Evolutionary conservation across 2,797 vertebrate genomes (phyloP).

Genomic region (Adelosebastes latens): DNA sequence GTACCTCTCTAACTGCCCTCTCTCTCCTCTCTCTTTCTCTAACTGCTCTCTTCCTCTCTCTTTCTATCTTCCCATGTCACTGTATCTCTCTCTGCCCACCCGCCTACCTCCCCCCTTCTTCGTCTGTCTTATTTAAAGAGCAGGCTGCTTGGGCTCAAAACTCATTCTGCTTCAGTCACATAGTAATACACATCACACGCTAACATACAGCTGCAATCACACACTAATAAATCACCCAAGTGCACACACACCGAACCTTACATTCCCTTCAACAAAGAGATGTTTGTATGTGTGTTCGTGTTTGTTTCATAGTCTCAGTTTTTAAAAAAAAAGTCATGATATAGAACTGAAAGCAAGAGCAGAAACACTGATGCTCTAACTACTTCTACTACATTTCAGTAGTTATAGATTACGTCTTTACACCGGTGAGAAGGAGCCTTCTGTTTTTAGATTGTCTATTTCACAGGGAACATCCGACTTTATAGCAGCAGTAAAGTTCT

Average conservation of each 20-base stretch:
- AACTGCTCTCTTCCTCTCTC: constrained; percentile 1
- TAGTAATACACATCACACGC: constrained; percentile 55
- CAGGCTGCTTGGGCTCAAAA: constrained; percentile 64
- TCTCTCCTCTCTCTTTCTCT: constrained; percentile 21
- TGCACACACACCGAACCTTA: not conserved
- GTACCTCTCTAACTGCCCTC: not conserved
- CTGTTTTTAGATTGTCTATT: constrained; percentile 41
- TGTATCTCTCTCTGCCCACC: constrained; percentile 16
- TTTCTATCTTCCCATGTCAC: constrained; percentile 46
- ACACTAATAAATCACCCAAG: constrained; percentile 58
- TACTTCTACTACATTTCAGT: not conserved
- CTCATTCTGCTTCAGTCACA: constrained; percentile 61
- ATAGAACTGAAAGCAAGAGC: not conserved
- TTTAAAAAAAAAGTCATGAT: constrained; percentile 10
- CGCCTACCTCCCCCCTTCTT: not conserved
- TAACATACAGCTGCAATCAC: constrained; percentile 51
- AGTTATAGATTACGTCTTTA: constrained; percentile 9
- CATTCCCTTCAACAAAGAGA: constrained; percentile 2
- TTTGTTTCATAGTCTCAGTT: not conserved
- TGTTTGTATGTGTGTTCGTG: not conserved
- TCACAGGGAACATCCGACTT: constrained; percentile 34
- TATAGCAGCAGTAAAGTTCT: constrained; percentile 17
- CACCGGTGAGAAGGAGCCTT: not conserved
- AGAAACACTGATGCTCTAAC: not conserved
- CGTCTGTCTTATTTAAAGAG: constrained; percentile 73